Evolutionary conservation across 2,888 invertebrate genomes (phyloP).

Genomic region (Spilarctia lutea): DNA sequence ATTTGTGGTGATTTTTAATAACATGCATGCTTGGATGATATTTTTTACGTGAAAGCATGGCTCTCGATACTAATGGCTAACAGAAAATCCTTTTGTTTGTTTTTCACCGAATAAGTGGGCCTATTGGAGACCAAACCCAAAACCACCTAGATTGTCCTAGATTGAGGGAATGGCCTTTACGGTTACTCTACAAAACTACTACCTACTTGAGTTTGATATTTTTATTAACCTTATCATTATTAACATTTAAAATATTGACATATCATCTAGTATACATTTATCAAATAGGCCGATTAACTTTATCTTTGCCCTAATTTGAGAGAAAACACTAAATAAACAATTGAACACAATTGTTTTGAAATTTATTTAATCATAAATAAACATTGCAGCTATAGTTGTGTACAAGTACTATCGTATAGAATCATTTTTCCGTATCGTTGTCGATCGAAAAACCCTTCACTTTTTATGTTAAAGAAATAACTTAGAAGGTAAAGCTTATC

Average conservation of each 20-base stretch:
- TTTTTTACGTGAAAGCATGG: too few relatives aligned
- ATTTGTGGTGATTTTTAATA: too few relatives aligned
- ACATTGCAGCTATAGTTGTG: neutral
- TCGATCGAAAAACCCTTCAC: too few relatives aligned
- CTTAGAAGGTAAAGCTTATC: too few relatives aligned
- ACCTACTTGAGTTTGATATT: neutral
- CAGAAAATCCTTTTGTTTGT: too few relatives aligned
- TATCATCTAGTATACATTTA: neutral
- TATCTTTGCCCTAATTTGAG: slow-evolving; percentile 57
- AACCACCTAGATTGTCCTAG: too few relatives aligned
- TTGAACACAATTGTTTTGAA: neutral
- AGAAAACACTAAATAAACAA: slow-evolving; percentile 19
- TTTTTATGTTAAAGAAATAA: too few relatives aligned
- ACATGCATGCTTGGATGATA: too few relatives aligned
- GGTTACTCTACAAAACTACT: neutral
- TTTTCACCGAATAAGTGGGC: too few relatives aligned
- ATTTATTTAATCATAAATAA: neutral
- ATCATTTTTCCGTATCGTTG: neutral
- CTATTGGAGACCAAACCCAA: too few relatives aligned
- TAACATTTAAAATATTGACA: neutral
- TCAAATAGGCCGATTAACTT: slow-evolving; percentile 46
- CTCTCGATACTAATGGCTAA: too few relatives aligned
- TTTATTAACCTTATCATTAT: slow-evolving; percentile 5
- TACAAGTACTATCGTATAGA: neutral
- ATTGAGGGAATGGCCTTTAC: neutral